Percentiles rank a stretch among this genome's conserved stretches.
Conservation (phyloP, 30 jellyfish, hydroid and myxozoan species). For the Clytia hemisphaerica region DNA sequence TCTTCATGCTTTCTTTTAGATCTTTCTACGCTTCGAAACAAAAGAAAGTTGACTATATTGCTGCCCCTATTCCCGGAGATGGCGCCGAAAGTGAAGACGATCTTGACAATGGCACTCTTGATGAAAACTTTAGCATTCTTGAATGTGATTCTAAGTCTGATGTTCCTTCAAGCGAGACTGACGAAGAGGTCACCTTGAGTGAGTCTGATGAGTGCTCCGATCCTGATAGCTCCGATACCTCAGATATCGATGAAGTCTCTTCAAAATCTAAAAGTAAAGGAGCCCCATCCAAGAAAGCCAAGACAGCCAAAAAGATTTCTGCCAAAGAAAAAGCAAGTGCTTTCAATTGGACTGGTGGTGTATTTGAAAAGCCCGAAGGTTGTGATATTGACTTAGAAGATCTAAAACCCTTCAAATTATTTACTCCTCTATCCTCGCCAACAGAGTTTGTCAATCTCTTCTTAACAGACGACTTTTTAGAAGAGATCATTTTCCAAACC, state of each 20-base stretch:
- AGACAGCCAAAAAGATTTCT: not conserved
- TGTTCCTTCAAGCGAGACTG: slow-evolving; percentile 7
- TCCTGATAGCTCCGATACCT: not conserved
- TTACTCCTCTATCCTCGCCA: too few relatives aligned
- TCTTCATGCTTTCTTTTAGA: too few relatives aligned
- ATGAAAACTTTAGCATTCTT: not conserved
- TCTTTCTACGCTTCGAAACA: too few relatives aligned
- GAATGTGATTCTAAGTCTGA: slow-evolving; percentile 13
- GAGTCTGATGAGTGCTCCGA: not conserved
- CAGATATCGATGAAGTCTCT: not conserved
- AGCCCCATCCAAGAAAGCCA: not conserved
- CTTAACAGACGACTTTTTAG: not conserved
- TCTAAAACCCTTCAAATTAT: not conserved
- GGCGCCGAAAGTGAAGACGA: slow-evolving; percentile 14
- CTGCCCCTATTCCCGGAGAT: slow-evolving; percentile 1
- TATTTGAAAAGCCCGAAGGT: not conserved
- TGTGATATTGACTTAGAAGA: not conserved
- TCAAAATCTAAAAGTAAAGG: not conserved
- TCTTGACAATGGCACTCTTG: slow-evolving; percentile 13
- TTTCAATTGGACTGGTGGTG: slow-evolving; percentile 7
- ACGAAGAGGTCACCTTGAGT: slow-evolving; percentile 11
- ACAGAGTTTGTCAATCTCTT: not conserved
- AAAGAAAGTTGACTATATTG: too few relatives aligned
- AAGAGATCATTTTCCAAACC: slow-evolving; percentile 15
- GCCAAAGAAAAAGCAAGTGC: slow-evolving; percentile 18